These are phyloP conservation scores for Cantharis rustica DNA, from an alignment of 2,888 invertebrate species.

Conservation along the genomic window DNA sequence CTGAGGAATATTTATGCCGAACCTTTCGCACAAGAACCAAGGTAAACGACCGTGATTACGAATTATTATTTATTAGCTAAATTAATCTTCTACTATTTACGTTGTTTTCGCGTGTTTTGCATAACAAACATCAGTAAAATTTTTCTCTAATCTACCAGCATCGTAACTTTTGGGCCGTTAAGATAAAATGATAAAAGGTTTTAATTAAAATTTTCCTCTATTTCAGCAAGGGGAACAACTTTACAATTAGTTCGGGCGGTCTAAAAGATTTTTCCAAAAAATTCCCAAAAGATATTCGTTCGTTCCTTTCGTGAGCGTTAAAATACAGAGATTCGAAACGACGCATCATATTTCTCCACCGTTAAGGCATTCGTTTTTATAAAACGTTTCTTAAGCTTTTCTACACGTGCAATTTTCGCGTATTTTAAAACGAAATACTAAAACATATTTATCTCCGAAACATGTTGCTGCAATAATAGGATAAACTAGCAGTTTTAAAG, in stretches of 20 bases:
- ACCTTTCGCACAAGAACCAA: conserved; percentile 64
- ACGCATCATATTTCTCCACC: neutral
- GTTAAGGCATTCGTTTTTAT: neutral
- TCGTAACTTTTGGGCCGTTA: neutral
- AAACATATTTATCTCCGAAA: conserved; percentile 18
- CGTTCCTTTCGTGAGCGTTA: neutral
- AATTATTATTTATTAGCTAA: conserved; percentile 4
- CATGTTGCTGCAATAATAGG: conserved; percentile 20
- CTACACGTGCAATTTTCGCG: conserved; percentile 6
- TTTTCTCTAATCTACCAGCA: neutral
- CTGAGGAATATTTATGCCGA: conserved; percentile 68
- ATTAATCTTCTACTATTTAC: neutral
- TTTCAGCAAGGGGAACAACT: neutral
- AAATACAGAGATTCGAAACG: neutral
- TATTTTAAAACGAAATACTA: conserved; percentile 12
- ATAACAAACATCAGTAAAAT: neutral
- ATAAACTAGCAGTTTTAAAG: conserved; percentile 23
- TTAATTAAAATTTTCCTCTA: neutral
- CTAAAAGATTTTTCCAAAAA: neutral
- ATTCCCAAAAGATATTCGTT: neutral
- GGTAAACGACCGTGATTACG: conserved; percentile 42
- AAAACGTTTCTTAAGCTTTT: neutral
- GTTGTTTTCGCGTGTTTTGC: neutral
- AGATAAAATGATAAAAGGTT: neutral
- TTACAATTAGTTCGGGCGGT: neutral